Evolutionary conservation across 2,113 vertebrate genomes (phyloP).

Genomic region (Strigops habroptila): DNA sequence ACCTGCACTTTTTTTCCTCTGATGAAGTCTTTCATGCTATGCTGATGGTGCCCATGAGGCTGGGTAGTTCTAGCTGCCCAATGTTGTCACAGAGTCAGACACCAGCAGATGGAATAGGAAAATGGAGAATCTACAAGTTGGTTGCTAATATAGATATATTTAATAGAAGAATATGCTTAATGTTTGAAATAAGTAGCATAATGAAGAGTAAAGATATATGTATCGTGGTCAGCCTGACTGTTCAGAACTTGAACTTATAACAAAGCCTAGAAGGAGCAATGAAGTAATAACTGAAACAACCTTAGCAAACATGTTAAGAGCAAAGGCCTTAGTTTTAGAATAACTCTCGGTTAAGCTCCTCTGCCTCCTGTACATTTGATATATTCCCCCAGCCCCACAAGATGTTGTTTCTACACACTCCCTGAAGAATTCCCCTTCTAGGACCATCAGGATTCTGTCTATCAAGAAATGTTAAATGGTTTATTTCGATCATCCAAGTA

Average conservation of each 20-base stretch:
- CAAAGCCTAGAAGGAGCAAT: neutral
- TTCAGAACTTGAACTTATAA: neutral
- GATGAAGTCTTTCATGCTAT: neutral
- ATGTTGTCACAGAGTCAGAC: neutral
- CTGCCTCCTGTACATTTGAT: neutral
- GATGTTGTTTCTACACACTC: neutral
- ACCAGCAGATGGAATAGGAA: neutral
- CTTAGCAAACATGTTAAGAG: neutral
- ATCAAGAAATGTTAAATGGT: neutral
- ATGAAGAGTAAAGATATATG: neutral
- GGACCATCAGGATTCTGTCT: neutral
- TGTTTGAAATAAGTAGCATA: neutral
- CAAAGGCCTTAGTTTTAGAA: neutral
- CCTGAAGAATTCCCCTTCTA: neutral
- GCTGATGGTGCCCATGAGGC: neutral
- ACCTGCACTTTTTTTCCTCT: neutral
- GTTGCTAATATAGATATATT: neutral
- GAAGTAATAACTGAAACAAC: neutral
- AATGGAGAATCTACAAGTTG: neutral
- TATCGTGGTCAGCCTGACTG: neutral
- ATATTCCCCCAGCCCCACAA: rapidly evolving
- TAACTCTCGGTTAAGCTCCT: neutral
- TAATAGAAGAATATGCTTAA: neutral
- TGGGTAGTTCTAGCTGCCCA: neutral
- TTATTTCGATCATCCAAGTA: neutral